A percentile compares a stretch with the other conserved stretches of the same genome.
Conservation (phyloP, 2,888 invertebrate species). For the Balanococcus diminutus region DNA sequence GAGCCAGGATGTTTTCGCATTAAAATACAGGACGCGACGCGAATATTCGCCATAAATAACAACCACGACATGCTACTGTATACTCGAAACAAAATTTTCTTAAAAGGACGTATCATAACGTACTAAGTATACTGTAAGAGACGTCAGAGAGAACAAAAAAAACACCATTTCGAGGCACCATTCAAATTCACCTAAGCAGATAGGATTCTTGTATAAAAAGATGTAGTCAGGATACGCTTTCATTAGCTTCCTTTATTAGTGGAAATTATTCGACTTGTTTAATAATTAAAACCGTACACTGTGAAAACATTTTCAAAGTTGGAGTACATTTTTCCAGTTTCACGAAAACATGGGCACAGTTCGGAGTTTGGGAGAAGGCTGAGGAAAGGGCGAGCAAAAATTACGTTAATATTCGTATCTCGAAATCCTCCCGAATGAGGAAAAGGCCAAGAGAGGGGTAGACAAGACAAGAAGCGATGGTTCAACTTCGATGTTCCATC, state of each 20-base stretch:
- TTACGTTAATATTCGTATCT: background rate
- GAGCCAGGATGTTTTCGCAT: constrained; percentile 4
- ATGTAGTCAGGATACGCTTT: background rate
- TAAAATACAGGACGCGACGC: background rate
- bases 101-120: background rate
- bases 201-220: too few relatives aligned
- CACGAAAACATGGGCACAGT: background rate
- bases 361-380: background rate
- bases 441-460: background rate
- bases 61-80: background rate
- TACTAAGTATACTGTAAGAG: background rate
- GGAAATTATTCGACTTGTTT: background rate
- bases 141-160: background rate
- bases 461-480: background rate
- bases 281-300: background rate
- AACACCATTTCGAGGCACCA: background rate
- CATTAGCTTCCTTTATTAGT: background rate
- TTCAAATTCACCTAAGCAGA: too few relatives aligned
- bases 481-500: background rate
- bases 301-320: background rate
- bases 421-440: background rate
- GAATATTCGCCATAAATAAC: constrained; percentile 25
- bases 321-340: background rate
- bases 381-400: too few relatives aligned
- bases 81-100: background rate